These are phyloP conservation scores for Dendrolimus kikuchii DNA, from an alignment of 1,140 invertebrate species.

Conservation along the genomic window DNA sequence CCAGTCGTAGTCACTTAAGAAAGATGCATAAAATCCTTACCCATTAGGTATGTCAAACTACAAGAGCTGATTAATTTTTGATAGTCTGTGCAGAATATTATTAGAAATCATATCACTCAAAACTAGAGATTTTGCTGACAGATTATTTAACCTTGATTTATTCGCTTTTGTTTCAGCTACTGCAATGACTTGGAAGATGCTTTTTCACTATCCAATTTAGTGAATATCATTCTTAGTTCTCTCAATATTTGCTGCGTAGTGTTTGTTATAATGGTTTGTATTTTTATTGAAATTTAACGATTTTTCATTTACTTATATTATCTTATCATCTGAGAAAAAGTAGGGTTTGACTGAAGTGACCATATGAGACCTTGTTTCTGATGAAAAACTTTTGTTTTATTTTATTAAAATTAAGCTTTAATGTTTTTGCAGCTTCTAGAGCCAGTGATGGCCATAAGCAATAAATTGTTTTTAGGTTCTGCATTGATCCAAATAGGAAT, in stretches of 20 bases:
- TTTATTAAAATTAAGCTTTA: slow-evolving; percentile 3
- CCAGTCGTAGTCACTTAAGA: not conserved
- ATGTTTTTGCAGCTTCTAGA: slow-evolving; percentile 48
- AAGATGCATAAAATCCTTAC: not conserved
- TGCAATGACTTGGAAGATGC: slow-evolving; percentile 53
- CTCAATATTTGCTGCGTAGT: slow-evolving; percentile 59
- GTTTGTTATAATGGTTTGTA: slow-evolving; percentile 55
- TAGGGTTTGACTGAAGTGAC: too few species aligned
- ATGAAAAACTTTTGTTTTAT: not conserved
- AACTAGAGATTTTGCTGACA: too few species aligned
- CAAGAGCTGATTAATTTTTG: too few species aligned
- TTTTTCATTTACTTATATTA: too few species aligned
- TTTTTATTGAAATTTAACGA: not conserved
- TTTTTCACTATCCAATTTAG: slow-evolving; percentile 53
- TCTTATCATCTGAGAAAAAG: too few species aligned
- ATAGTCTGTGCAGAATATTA: too few species aligned
- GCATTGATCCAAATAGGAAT: slow-evolving; percentile 56
- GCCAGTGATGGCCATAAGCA: slow-evolving; percentile 51
- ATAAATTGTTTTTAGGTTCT: slow-evolving; percentile 53
- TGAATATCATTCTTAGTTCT: slow-evolving; percentile 58
- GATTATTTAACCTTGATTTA: too few species aligned
- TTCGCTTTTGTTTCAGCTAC: slow-evolving; percentile 33
- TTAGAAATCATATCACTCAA: too few species aligned
- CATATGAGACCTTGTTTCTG: too few species aligned
- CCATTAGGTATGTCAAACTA: not conserved